These are phyloP conservation scores for Parthenolecanium corni DNA, from an alignment of 2,888 invertebrate genomes.

Conservation along the genomic window DNA sequence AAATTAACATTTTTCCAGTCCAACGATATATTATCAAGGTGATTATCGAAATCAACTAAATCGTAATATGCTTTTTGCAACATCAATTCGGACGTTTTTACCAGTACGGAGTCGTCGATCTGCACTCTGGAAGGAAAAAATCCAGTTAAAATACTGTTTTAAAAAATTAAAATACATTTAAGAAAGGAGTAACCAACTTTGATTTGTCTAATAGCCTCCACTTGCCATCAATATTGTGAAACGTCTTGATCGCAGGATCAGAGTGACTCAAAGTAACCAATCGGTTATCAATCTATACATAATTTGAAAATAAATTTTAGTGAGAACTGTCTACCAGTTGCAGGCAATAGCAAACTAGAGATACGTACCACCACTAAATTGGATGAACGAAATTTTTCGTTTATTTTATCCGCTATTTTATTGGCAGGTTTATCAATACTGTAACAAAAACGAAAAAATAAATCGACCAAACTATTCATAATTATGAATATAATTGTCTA, in stretches of 20 bases:
- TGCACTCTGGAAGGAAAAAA: conserved; percentile 30
- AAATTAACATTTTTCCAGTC: conserved; percentile 78
- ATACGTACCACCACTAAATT: conserved; percentile 65
- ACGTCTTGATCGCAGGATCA: conserved; percentile 58
- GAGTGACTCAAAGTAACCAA: conserved; percentile 51
- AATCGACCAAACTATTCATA: no score
- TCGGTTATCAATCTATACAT: conserved; percentile 30
- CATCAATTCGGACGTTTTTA: conserved; percentile 58
- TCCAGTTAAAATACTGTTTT: background rate
- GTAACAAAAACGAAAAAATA: conserved; percentile 32
- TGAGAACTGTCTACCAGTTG: no score
- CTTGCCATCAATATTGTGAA: conserved; percentile 57
- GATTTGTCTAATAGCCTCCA: conserved; percentile 54
- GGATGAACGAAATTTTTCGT: conserved; percentile 63
- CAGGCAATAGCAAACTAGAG: no score
- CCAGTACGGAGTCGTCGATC: conserved; percentile 44
- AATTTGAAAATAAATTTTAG: no score
- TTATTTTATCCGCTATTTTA: conserved; percentile 76
- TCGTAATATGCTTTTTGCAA: conserved; percentile 52
- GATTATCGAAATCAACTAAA: conserved; percentile 93
- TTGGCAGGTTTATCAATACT: conserved; percentile 49
- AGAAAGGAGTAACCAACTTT: conserved; percentile 37
- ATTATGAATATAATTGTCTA: no score
- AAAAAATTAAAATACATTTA: background rate
- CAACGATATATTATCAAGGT: conserved; percentile 74